These are phyloP conservation scores for Celastrina argiolus DNA, from an alignment of 2,888 invertebrate genomes.

Conservation along the genomic window DNA sequence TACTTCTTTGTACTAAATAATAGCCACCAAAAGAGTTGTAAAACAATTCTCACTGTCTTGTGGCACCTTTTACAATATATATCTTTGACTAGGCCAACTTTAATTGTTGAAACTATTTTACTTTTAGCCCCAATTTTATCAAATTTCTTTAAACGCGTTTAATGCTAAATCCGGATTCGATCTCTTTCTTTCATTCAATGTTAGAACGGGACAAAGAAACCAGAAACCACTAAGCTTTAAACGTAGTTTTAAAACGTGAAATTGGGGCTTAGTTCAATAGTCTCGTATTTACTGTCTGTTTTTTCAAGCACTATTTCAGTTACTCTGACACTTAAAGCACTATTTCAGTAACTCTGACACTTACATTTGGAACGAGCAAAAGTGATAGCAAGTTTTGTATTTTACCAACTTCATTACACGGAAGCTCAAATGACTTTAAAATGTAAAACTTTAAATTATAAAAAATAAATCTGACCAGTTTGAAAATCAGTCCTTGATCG, in stretches of 20 bases:
- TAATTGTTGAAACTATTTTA: neutral
- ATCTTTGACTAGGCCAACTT: neutral
- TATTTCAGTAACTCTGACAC: too few species aligned
- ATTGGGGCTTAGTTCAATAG: too few species aligned
- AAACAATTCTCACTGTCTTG: neutral
- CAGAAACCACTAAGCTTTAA: too few species aligned
- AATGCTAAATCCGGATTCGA: too few species aligned
- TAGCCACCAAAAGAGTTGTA: neutral
- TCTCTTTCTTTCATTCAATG: too few species aligned
- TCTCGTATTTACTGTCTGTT: neutral
- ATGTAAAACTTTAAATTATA: neutral
- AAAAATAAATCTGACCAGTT: neutral
- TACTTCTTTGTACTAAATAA: slow-evolving; percentile 16
- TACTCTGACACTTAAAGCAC: too few species aligned
- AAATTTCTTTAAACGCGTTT: too few species aligned
- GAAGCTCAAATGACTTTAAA: neutral
- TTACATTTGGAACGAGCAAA: neutral
- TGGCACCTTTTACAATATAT: neutral
- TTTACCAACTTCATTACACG: neutral
- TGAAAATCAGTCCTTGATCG: neutral
- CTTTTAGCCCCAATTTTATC: neutral
- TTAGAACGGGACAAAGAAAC: too few species aligned
- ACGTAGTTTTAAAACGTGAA: too few species aligned
- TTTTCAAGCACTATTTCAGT: neutral
- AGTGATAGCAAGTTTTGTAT: neutral